Percentiles rank a stretch among this genome's conserved stretches.
phyloP scores from a whole-genome alignment of 2,888 invertebrate species.

The Pollenia amentaria region DNA sequence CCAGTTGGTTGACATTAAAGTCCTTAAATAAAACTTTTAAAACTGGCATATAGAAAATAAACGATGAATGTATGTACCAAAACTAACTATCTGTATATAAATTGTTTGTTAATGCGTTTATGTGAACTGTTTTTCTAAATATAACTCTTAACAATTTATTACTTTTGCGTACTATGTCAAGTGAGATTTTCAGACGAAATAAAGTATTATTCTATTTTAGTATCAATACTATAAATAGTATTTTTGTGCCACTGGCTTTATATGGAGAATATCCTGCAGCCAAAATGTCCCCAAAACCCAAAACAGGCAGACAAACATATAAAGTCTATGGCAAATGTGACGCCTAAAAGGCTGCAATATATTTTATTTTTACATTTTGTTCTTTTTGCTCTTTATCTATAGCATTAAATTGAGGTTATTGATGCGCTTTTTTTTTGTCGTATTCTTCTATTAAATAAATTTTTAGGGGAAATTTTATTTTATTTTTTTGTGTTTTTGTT shows the following conservation, averaged over 20 bases:
- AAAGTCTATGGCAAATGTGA: conserved; percentile 52
- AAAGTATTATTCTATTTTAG: neutral
- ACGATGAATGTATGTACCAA: neutral
- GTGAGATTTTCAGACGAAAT: conserved; percentile 54
- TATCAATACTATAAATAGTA: conserved; percentile 2
- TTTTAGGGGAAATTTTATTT: conserved; percentile 19
- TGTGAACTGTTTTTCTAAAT: conserved; percentile 36
- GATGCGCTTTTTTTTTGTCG: conserved; percentile 49
- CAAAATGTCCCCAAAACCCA: conserved; percentile 29
- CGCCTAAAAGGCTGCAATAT: conserved; percentile 64
- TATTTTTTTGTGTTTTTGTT: neutral
- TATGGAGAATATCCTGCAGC: conserved; percentile 60
- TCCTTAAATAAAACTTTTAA: conserved; percentile 12
- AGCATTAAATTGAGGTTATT: conserved; percentile 63
- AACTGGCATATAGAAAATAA: neutral
- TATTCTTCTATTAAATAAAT: conserved; percentile 21
- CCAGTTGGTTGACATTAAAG: conserved; percentile 23
- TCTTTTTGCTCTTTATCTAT: conserved; percentile 2
- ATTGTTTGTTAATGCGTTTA: neutral
- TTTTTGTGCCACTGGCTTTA: conserved; percentile 9
- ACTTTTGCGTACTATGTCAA: conserved; percentile 68
- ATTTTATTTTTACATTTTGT: conserved; percentile 50
- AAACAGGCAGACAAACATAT: conserved; percentile 23
- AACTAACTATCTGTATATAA: conserved; percentile 19
- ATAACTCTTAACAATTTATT: conserved; percentile 70